Base-by-base conservation (phyloP, 2,888 invertebrate species). In the Acrobasis suavella region DNA sequence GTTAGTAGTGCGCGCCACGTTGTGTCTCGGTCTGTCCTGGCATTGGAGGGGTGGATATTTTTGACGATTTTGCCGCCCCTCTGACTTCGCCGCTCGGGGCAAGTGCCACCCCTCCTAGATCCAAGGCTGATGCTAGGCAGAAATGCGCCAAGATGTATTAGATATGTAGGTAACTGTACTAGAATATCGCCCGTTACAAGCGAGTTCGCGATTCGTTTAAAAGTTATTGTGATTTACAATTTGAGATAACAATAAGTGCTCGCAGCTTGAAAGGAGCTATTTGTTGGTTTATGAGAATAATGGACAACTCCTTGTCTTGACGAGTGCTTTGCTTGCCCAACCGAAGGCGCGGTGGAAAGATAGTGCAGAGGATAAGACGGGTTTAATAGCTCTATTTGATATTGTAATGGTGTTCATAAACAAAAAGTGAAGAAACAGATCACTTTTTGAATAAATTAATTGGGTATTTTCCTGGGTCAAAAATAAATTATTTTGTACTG, bases 191-290 rank as follows among this genome's bases (percentile, higher is more conserved):
- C 15, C 22, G 15, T 56, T 22, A 0, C 12, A 52, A 32, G 22
- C 42, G 1, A 42, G 32, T 55, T 10, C 7, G 32, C 32, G 8
- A 32, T 32, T 15, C 22, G 12, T 58, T 49, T 51, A 46, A 50
- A 38, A 62, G 32, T 42, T 42, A 56, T 38, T 59, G 22, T 38
- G 54, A 37, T 50, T 56, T 56, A 56, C 56, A 56, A 56, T 56
- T 56, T 56, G 56, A 16, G 56, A 56, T 70, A 90, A 89, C 61
- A 70, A 90, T 90, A 70, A 88, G 90, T 85, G 59, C 38, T 60
- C 15, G 50, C 22, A 2, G 16, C 55, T 50, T 32, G 55, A 50
- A 55, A 22, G 46, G 49, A 56, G 37, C 49, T 2, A 55, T 50
- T 51, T 56, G 17, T 55, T 15, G 14, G 46, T 15, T 46, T 62